Percentiles rank a stretch among this genome's conserved stretches.
Conservation (phyloP, 53 echinoderm and acorn worm genomes). For the Paracentrotus lividus region DNA sequence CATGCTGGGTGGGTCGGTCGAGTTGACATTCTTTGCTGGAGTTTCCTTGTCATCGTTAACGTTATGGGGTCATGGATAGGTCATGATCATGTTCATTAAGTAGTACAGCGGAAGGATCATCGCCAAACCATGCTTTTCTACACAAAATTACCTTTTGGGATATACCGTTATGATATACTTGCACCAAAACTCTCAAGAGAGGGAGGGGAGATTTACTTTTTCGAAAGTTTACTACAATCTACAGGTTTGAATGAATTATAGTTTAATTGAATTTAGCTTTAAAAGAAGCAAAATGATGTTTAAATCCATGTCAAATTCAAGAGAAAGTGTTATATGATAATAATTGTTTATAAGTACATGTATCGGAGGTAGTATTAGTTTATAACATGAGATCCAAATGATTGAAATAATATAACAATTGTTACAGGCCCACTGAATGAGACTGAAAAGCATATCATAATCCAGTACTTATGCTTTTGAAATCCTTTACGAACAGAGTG, state of each 20-base stretch:
- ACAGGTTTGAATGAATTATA: not conserved
- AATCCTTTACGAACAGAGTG: not conserved
- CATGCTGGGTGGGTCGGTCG: slow-evolving; percentile 34
- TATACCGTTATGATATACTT: not conserved
- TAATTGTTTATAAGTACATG: not conserved
- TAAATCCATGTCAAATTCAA: not conserved
- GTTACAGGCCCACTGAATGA: too few species aligned
- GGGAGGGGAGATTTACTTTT: not conserved
- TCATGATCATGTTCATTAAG: slow-evolving; percentile 51
- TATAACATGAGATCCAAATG: not conserved
- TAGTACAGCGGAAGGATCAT: not conserved
- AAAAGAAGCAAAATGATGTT: not conserved
- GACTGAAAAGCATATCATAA: too few species aligned
- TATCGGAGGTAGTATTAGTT: not conserved
- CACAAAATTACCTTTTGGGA: not conserved
- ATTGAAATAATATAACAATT: too few species aligned
- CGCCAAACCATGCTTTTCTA: not conserved
- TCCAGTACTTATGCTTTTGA: not conserved
- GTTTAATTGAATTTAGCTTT: not conserved
- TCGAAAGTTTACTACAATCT: not conserved
- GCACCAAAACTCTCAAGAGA: not conserved
- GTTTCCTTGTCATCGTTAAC: slow-evolving; percentile 36
- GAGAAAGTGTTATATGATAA: not conserved
- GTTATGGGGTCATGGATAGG: not conserved
- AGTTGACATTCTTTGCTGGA: slow-evolving; percentile 14